phyloP scores from a whole-genome alignment of 2,113 vertebrate genomes.

The Cepphus grylle region DNA sequence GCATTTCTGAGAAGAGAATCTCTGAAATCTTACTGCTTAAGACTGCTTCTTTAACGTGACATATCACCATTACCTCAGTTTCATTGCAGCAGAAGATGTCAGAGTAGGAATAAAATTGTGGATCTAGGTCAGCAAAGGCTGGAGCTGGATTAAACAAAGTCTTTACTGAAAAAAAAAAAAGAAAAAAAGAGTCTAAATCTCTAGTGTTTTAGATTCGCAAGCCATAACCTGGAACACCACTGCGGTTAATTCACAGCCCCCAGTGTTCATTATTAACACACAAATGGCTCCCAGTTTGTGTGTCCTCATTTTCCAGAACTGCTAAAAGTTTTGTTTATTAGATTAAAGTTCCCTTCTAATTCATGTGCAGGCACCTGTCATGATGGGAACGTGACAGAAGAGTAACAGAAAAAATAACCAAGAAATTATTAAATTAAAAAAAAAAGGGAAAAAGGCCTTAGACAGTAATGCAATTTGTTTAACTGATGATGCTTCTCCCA shows the following conservation, averaged over 20 bases:
- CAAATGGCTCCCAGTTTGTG: neutral
- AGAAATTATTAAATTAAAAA: neutral
- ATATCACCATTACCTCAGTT: constrained; percentile 82
- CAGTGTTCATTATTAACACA: neutral
- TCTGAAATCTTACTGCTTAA: neutral
- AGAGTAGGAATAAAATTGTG: constrained; percentile 84
- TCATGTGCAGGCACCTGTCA: neutral
- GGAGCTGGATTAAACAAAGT: constrained; percentile 97
- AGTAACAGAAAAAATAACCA: neutral
- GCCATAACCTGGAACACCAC: neutral
- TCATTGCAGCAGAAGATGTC: constrained; percentile 98
- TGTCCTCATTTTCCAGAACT: neutral
- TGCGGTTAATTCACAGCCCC: neutral
- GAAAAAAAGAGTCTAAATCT: neutral
- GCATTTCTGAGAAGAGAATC: neutral
- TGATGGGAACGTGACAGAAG: neutral
- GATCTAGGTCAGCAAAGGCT: constrained; percentile 84
- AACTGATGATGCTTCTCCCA: neutral
- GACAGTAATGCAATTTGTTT: neutral
- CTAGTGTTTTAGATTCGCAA: neutral
- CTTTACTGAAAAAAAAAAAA: constrained; percentile 80
- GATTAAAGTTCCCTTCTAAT: neutral
- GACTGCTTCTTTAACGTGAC: neutral
- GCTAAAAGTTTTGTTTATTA: neutral
- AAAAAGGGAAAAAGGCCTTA: neutral